Conservation (phyloP, 2,113 vertebrate genomes). For the Sclerurus mexicanus region DNA sequence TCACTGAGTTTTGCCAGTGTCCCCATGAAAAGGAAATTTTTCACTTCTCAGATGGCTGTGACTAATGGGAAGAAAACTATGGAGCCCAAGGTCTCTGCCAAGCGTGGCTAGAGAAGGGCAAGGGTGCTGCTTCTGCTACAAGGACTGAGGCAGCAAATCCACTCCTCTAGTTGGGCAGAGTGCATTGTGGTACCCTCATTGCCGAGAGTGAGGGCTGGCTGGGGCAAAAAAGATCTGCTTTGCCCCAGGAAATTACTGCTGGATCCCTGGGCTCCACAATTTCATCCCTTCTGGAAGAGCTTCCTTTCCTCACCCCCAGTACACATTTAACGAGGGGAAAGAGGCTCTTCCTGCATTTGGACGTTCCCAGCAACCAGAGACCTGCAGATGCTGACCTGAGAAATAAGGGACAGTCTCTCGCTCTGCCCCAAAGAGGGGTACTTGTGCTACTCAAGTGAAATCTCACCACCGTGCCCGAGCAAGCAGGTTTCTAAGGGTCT, state of each 20-base stretch:
- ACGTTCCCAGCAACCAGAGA: not conserved
- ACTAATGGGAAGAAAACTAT: not conserved
- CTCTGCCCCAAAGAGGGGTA: not conserved
- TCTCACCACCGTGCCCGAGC: not conserved
- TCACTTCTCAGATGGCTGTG: not conserved
- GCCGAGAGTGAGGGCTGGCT: not conserved
- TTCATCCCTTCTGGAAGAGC: not conserved
- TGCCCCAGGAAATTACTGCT: not conserved
- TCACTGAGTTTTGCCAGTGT: not conserved
- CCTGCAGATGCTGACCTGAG: not conserved
- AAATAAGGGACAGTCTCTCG: not conserved
- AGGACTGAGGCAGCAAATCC: not conserved
- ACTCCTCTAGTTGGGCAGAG: fast-evolving
- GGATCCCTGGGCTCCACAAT: not conserved
- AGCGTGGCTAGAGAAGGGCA: not conserved
- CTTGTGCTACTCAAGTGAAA: not conserved
- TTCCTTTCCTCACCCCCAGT: not conserved
- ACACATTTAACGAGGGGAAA: not conserved
- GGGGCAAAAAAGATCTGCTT: not conserved
- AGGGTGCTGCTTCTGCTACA: not conserved
- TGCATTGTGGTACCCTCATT: not conserved
- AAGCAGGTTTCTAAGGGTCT: not conserved
- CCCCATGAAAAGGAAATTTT: not conserved
- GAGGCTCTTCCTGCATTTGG: not conserved
- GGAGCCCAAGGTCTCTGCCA: not conserved